Evolutionary conservation across 2,888 invertebrate species (phyloP), one percentile per base, ranked within the genome.

Genomic region (Omphaloscelis lunosa): DNA sequence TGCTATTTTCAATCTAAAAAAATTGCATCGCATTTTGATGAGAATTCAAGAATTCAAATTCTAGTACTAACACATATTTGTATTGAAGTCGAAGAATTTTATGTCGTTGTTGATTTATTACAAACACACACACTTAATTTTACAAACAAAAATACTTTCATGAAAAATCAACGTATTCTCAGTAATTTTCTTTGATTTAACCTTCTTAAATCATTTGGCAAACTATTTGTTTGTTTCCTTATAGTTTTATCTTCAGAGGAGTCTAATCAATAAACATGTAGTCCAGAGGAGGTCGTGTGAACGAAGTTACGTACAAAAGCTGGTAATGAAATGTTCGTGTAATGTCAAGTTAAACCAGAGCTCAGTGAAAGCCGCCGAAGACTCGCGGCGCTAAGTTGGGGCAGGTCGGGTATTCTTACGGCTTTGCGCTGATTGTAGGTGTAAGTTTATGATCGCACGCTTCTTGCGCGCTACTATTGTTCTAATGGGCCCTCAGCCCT

Each of bases 361-460:
- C 73, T 79, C 48, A 71, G 80, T 82, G 86, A 84, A 88, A 85
- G 80, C 82, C 75, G 84, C 88, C 90, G 91, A 92, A 91, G 90
- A 90, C 87, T 90, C 69, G 77, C 76, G 75, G 80, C 87, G 79
- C 82, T 90, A 90, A 89, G 92, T 95, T 94, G 90, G 90, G 94
- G 93, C 92, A 95, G 95, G 93, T 95, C 94, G 92, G 90, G 91
- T 90, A 90, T 91, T 93, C 90, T 90, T 93, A 92, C 91, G 92
- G 92, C 92, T 93, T 92, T 91, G 86, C 90, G 89, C 88, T 91
- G 93, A 94, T 94, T 93, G 93, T 92, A 93, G 92, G 94, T 93
- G 94, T 92, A 93, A 95, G 88, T 95, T 95, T 95, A 95, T 94
- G 95, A 95, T 94, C 93, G 94, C 93, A 94, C 93, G 95, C 94